Percentiles rank a stretch among this genome's conserved stretches.
Conservation (phyloP, 2,797 vertebrate genomes). For the Muraenolepis orangiensis region DNA sequence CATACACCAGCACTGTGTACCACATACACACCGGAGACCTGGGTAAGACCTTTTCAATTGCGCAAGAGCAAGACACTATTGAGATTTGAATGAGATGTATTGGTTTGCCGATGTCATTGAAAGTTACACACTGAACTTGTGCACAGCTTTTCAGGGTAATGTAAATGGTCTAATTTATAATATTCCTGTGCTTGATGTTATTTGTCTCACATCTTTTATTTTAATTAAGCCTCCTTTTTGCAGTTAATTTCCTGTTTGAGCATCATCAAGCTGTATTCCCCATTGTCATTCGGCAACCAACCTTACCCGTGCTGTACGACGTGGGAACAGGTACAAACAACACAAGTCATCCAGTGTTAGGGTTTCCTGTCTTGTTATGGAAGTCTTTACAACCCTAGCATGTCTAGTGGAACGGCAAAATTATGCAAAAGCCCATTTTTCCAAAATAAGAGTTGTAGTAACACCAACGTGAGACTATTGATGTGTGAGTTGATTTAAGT, state of each 20-base stretch:
- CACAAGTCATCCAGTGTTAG: no score
- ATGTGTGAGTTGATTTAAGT: no score
- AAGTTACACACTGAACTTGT: no score
- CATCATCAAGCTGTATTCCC: slow-evolving; percentile 63
- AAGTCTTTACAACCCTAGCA: no score
- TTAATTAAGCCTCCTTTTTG: slow-evolving; percentile 18
- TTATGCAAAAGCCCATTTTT: no score
- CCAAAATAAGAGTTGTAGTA: no score
- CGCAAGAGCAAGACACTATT: background rate
- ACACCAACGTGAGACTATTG: no score
- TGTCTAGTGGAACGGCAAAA: no score
- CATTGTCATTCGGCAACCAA: slow-evolving; percentile 58
- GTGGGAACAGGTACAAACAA: slow-evolving; percentile 52
- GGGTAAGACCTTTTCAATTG: slow-evolving; percentile 48
- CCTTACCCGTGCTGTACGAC: slow-evolving; percentile 66
- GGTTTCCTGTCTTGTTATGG: background rate
- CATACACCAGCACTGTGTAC: slow-evolving; percentile 72
- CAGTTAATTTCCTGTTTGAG: slow-evolving; percentile 59
- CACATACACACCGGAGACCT: slow-evolving; percentile 58
- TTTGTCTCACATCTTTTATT: no score
- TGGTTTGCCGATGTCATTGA: background rate
- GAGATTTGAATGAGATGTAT: background rate
- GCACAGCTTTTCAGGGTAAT: no score
- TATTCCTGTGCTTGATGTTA: no score
- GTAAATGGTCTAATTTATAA: no score